A percentile compares a stretch with the other conserved stretches of the same genome.
These are phyloP conservation scores for Hiodon alosoides DNA, from an alignment of 2,113 vertebrate species.

Conservation along the genomic window DNA sequence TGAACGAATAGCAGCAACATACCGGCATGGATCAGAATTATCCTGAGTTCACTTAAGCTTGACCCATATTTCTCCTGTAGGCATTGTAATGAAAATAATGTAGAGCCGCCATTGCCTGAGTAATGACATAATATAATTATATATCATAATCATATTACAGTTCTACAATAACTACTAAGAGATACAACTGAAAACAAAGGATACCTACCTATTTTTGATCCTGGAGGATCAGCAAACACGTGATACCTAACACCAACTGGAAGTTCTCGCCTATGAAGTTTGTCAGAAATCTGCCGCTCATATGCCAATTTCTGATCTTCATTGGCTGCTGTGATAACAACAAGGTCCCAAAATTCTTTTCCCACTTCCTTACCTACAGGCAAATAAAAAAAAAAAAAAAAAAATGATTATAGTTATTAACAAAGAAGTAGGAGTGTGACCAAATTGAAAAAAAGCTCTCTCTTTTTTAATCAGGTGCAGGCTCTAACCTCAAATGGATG, in stretches of 20 bases:
- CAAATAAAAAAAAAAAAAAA: not conserved
- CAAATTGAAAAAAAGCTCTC: not conserved
- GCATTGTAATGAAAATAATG: constrained; percentile 68
- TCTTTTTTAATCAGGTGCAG: too few species aligned
- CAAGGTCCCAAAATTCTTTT: constrained; percentile 77
- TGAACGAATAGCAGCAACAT: constrained; percentile 22
- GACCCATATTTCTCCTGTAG: constrained; percentile 71
- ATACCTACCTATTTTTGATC: constrained; percentile 74
- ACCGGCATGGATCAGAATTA: constrained; percentile 93
- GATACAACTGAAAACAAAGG: constrained; percentile 5
- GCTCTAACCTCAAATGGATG: too few species aligned
- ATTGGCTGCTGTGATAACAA: constrained; percentile 78
- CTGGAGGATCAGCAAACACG: constrained; percentile 80
- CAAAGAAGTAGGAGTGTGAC: not conserved
- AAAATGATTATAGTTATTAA: not conserved
- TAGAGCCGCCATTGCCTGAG: constrained; percentile 91
- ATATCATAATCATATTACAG: not conserved
- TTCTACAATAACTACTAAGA: not conserved
- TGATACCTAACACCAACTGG: constrained; percentile 69
- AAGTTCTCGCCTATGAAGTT: constrained; percentile 69
- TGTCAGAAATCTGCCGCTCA: constrained; percentile 70
- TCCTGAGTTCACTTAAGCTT: constrained; percentile 60
- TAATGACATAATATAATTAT: not conserved
- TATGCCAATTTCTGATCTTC: constrained; percentile 72
- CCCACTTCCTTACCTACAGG: constrained; percentile 57